These are phyloP conservation scores for Smithornis capensis DNA, from an alignment of 2,113 vertebrate species.

Conservation along the genomic window DNA sequence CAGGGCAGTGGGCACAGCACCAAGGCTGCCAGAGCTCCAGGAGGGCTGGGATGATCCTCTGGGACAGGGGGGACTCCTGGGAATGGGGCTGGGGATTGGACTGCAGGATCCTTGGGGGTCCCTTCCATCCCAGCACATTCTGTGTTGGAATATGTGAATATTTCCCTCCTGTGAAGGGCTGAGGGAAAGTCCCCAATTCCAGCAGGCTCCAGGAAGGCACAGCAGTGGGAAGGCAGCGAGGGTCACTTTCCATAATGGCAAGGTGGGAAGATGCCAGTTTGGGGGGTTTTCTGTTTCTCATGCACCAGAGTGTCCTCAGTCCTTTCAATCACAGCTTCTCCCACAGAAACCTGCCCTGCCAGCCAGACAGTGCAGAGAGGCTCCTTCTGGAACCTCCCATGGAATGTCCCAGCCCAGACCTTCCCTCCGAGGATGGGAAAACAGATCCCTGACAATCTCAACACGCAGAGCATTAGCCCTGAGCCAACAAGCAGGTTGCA, in stretches of 20 bases:
- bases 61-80: too few species aligned
- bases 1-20: too few species aligned
- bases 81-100: not conserved
- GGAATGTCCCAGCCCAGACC: not conserved
- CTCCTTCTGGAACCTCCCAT: not conserved
- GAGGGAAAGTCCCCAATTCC: not conserved
- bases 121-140: not conserved
- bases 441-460: not conserved
- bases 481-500: not conserved
- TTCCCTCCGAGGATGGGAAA: not conserved
- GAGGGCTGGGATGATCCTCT: too few species aligned
- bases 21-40: too few species aligned
- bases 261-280: not conserved
- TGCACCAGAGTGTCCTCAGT: not conserved
- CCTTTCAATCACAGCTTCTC: not conserved
- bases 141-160: not conserved
- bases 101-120: not conserved
- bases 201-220: not conserved
- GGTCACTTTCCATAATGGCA: not conserved
- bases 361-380: not conserved
- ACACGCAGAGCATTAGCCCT: not conserved
- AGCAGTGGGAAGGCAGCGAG: not conserved
- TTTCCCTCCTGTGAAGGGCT: not conserved
- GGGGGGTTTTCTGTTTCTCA: not conserved
- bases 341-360: not conserved